Evolutionary conservation across 2,113 vertebrate species (phyloP), one percentile per base, ranked within the genome.

Genomic region (Addax nasomaculatus): DNA sequence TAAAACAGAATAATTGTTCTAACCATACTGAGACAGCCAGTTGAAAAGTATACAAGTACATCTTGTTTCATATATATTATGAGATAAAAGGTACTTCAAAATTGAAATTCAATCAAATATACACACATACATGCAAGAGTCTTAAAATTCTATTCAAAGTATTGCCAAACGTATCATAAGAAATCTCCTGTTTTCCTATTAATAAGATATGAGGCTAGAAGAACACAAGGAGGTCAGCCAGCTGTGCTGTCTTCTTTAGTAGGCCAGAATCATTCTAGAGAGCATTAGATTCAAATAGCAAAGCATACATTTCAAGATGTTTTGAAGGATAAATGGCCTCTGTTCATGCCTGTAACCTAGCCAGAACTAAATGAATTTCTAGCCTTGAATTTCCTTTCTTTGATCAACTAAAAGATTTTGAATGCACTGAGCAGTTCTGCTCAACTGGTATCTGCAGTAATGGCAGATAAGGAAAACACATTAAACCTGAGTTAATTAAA

Each of bases 401-500:
- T 93, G 93, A 96, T 97, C 92, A 95, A 89, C 49, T 57, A 57
- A 90, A 92, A 86, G 83, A 91, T 97, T 94, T 5, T 96, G 70
- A 83, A 93, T 67, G 79, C 62, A 83, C 6, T 53, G 17, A 53
- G 58, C 36, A 76, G 55, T 17, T 91, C 45, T 57, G 33, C 53
- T 93, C 96, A 73, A 53, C 67, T 85, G 53, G 47, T 60, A 93
- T 94, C 83, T 80, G 70, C 84, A 84, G 78, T 57, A 86, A 70
- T 5, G 45, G 79, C 36, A 93, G 95, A 97, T 96, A 98, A 97
- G 93, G 39, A 89, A 96, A 90, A 92, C 1, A 6, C 55, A 97
- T 96, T 89, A 97, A 97, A 91, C 55, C 70, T 58, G 57, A 93
- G 79, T 96, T 96, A 96, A 98, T 98, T 93, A 97, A 97, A 97